Evolutionary conservation across 2,113 vertebrate genomes (phyloP).

Genomic region (Protobothrops flavoviridis): DNA sequence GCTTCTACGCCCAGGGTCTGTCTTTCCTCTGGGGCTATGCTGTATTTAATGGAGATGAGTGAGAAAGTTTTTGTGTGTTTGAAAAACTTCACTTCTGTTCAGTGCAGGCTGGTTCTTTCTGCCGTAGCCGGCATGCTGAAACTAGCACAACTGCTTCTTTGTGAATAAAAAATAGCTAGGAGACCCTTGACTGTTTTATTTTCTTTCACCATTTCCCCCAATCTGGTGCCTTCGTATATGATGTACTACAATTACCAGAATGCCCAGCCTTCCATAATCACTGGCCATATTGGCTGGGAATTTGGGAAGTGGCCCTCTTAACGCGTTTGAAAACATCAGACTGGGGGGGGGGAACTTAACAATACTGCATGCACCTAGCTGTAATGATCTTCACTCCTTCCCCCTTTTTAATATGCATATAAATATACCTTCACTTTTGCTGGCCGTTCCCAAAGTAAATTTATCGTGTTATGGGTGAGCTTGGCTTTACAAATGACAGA

Average conservation of each 20-base stretch:
- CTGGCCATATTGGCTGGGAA: background rate
- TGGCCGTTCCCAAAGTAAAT: constrained; percentile 29
- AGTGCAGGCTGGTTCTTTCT: background rate
- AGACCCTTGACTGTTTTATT: background rate
- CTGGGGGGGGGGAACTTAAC: background rate
- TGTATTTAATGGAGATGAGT: background rate
- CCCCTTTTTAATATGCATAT: background rate
- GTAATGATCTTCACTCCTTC: background rate
- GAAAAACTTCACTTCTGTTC: background rate
- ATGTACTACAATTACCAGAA: background rate
- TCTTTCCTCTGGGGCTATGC: background rate
- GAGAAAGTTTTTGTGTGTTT: background rate
- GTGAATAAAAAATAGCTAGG: background rate
- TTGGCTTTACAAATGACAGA: background rate
- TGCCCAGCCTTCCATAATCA: background rate
- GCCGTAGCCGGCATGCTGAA: background rate
- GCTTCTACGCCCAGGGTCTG: background rate
- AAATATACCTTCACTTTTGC: background rate
- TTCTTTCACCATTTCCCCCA: too few relatives aligned
- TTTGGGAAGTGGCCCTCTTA: background rate
- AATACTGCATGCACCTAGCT: background rate
- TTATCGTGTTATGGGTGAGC: constrained; percentile 20
- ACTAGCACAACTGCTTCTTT: background rate
- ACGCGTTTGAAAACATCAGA: background rate
- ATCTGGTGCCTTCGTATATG: background rate